These are phyloP conservation scores for Psammodynastes pulverulentus DNA, from an alignment of 2,113 vertebrate species.

Conservation along the genomic window DNA sequence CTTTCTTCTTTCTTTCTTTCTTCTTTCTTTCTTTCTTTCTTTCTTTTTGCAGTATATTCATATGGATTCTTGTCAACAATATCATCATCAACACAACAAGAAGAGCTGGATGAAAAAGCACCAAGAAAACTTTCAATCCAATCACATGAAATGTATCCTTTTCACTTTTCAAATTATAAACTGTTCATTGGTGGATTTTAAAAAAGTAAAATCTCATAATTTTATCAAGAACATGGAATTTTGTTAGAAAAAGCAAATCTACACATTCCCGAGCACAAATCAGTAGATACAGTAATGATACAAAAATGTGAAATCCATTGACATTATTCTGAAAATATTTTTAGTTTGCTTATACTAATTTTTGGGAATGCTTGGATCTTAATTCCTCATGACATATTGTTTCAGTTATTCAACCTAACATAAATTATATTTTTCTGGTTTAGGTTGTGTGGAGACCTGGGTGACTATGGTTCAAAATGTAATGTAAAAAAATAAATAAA, in stretches of 20 bases:
- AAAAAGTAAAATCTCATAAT: neutral
- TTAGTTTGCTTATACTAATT: neutral
- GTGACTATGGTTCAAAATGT: neutral
- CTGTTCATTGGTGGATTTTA: neutral
- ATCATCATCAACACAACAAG: neutral
- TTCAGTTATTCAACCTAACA: neutral
- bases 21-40: neutral
- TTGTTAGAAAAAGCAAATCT: neutral
- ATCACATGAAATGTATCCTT: neutral
- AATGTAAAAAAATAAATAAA: neutral
- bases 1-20: too few relatives aligned
- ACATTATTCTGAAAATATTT: conserved; percentile 13
- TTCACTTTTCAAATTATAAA: conserved; percentile 6
- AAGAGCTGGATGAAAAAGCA: conserved; percentile 4
- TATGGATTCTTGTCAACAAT: neutral
- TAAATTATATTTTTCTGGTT: neutral
- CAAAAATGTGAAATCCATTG: neutral
- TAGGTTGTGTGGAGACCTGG: neutral
- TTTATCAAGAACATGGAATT: neutral
- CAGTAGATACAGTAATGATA: neutral
- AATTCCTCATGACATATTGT: neutral
- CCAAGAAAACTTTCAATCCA: conserved; percentile 5
- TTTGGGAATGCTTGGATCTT: neutral
- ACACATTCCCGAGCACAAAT: conserved; percentile 2
- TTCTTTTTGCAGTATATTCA: neutral